A percentile compares a stretch with the other conserved stretches of the same genome.
These are phyloP conservation scores for Ameiurus melas DNA, from an alignment of 2,113 vertebrate genomes.

Conservation along the genomic window DNA sequence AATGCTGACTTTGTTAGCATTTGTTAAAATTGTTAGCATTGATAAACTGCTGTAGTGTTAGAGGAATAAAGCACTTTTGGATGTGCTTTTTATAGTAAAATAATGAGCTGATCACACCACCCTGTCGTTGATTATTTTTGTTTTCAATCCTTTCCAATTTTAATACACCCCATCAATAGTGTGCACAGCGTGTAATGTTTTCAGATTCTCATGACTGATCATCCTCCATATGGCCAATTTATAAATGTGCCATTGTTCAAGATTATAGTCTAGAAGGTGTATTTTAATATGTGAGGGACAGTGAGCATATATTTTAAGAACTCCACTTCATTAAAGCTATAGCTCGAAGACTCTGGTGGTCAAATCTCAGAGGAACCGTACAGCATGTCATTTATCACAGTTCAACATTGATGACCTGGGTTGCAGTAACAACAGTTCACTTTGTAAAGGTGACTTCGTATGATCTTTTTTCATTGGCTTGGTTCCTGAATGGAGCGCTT, in stretches of 20 bases:
- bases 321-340: not conserved
- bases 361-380: not conserved
- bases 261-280: not conserved
- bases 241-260: not conserved
- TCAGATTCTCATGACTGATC: not conserved
- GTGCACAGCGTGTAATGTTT: not conserved
- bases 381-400: not conserved
- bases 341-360: not conserved
- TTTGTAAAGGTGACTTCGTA: conserved; percentile 29
- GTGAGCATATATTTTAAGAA: not conserved
- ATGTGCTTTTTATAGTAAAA: not conserved
- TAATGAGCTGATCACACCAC: not conserved
- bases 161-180: no score
- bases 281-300: not conserved
- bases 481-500: conserved; percentile 27
- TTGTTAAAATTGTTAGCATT: not conserved
- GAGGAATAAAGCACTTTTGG: not conserved
- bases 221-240: not conserved
- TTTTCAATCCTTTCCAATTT: not conserved
- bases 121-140: not conserved
- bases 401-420: not conserved
- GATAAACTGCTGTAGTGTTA: not conserved
- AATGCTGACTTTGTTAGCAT: not conserved
- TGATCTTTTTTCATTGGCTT: conserved; percentile 12
- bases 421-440: not conserved